Evolutionary conservation across 1,140 invertebrate species (phyloP).

Genomic region (Macrosteles quadrilineatus): DNA sequence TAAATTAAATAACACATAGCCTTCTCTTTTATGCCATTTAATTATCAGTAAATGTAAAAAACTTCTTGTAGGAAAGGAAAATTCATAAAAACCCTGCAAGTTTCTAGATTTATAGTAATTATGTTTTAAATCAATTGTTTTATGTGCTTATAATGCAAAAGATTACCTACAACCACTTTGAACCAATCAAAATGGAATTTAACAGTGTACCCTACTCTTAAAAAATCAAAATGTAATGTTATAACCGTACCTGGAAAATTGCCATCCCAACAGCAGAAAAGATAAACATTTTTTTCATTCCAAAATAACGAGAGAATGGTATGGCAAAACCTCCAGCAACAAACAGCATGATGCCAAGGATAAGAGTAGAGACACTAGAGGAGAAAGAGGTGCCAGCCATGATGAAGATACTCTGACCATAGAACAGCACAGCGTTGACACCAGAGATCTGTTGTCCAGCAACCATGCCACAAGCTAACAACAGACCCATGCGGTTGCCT

Average conservation of each 20-base stretch:
- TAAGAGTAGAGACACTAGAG: conserved; percentile 67
- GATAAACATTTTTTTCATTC: conserved; percentile 70
- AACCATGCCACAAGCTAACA: conserved; percentile 70
- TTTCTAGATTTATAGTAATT: too few relatives aligned
- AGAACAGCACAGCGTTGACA: conserved; percentile 64
- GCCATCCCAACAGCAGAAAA: conserved; percentile 66
- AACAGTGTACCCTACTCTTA: too few relatives aligned
- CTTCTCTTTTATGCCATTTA: too few relatives aligned
- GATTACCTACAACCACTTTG: too few relatives aligned
- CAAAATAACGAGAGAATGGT: conserved; percentile 72
- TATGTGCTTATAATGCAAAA: too few relatives aligned
- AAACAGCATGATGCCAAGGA: conserved; percentile 77
- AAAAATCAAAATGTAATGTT: too few relatives aligned
- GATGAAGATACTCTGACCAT: conserved; percentile 69
- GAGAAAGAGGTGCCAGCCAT: conserved; percentile 61
- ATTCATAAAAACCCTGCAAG: too few relatives aligned
- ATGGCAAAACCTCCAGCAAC: conserved; percentile 67
- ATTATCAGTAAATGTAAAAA: too few relatives aligned
- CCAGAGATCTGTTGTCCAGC: conserved; percentile 73
- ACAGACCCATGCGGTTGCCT: conserved; percentile 62
- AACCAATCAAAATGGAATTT: too few relatives aligned
- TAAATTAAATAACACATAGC: too few relatives aligned
- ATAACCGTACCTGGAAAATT: conserved; percentile 51
- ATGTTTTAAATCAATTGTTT: too few relatives aligned
- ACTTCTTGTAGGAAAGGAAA: too few relatives aligned